Base-by-base conservation (phyloP, 2,888 invertebrate genomes). In the Carcina quercana region DNA sequence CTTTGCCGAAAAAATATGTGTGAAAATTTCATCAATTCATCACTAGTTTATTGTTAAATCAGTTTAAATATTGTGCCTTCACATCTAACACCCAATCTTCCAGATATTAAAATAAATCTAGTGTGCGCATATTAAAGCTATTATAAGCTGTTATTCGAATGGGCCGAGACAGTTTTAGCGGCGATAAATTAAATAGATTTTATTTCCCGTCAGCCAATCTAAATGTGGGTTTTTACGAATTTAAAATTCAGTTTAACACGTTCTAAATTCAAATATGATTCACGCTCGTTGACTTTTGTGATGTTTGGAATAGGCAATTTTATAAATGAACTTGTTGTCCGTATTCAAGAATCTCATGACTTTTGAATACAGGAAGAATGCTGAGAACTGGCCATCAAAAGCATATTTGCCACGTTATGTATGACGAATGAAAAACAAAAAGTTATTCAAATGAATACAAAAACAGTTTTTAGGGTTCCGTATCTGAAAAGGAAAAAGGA, bases 131-230 rank as follows among this genome's bases (percentile, higher is more conserved):
- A n/a, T n/a, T n/a, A n/a, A n/a, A 7, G 47, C 50, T 52, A 55
- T 61, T 50, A 61, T 50, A 51, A 50, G 42, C 45, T 53, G 54
- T 58, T 45, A 51, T 56, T 57, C 49, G 50, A 56, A 54, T 50
- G 40, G 44, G 32, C 42, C 44, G 44, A 47, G 52, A 53, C 46
- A 41, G 52, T 46, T 65, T 63, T 56, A 56, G 53, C 45, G 34
- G 44, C 50, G 41, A 53, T 69, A 65, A 69, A 68, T 69, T 59
- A 59, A 45, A 29, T 34, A 38, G 38, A 37, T 47, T 60, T 63
- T 60, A 54, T 53, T 53, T 48, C 45, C 47, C 35, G 32, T 40
- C 40, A 37, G 45, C 44, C 38, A 48, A 37, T 53, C 48, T 53
- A 40, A 50, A 49, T 41, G 41, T 40, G 33, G 32, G 34, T 42